phyloP scores from a whole-genome alignment of 2,888 invertebrate species.

The Rosalia funebris region DNA sequence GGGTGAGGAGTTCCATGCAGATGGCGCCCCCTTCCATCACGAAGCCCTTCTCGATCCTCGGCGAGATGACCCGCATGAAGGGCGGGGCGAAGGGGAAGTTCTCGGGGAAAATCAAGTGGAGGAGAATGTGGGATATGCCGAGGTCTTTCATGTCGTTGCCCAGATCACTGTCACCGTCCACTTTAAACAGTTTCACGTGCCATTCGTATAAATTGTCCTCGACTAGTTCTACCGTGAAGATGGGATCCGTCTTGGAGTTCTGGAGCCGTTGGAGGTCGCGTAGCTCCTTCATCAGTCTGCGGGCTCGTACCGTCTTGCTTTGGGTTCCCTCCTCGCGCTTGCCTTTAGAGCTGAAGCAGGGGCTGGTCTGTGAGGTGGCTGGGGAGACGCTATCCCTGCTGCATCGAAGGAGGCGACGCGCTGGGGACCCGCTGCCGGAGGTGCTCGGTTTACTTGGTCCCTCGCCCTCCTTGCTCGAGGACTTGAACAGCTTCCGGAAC shows the following conservation, averaged over 20 bases:
- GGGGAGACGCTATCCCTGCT: constrained; percentile 62
- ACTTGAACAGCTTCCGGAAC: constrained; percentile 80
- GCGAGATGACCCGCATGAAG: constrained; percentile 75
- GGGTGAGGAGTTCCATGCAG: constrained; percentile 88
- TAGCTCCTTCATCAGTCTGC: constrained; percentile 87
- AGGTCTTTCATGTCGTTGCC: constrained; percentile 84
- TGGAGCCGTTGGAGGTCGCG: constrained; percentile 82
- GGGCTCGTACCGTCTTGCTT: constrained; percentile 75
- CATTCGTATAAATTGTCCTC: constrained; percentile 90
- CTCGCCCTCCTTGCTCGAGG: constrained; percentile 75
- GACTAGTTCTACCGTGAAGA: constrained; percentile 85
- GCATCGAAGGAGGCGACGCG: constrained; percentile 52
- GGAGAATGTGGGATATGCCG: constrained; percentile 77
- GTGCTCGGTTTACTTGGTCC: constrained; percentile 62
- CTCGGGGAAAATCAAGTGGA: constrained; percentile 86
- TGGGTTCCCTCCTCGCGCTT: constrained; percentile 60
- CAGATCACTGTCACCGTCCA: constrained; percentile 86
- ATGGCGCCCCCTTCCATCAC: constrained; percentile 93
- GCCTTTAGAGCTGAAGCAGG: constrained; percentile 55
- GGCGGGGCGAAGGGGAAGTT: constrained; percentile 91
- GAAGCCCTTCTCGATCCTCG: constrained; percentile 77
- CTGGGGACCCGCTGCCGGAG: constrained; percentile 64
- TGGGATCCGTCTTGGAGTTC: constrained; percentile 74
- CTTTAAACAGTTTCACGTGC: constrained; percentile 83
- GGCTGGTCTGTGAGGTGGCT: constrained; percentile 55